Conservation (phyloP, 2,888 invertebrate genomes). For the Cheilosia impressa region DNA sequence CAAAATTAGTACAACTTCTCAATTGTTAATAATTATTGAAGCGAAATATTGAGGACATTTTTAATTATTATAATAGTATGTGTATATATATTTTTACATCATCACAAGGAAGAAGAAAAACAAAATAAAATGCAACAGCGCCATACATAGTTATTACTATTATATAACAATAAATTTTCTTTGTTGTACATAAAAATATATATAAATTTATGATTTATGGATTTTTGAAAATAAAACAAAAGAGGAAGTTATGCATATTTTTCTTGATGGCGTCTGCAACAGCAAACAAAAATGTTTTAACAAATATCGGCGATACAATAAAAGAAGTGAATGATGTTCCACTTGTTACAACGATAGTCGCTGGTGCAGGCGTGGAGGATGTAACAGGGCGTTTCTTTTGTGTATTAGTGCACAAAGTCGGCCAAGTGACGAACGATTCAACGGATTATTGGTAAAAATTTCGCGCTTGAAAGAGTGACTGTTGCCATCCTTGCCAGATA, state of each 20-base stretch:
- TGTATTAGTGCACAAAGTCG: no score
- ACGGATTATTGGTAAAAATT: no score
- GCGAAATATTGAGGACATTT: conserved; percentile 25
- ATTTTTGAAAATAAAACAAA: conserved; percentile 38
- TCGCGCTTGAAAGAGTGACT: no score
- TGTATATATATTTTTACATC: conserved; percentile 66
- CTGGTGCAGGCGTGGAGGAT: no score
- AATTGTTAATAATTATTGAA: conserved; percentile 53
- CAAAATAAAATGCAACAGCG: conserved; percentile 43
- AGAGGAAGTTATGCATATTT: not conserved
- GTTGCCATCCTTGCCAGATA: no score
- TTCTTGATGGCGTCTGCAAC: conserved; percentile 8
- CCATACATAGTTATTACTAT: conserved; percentile 51
- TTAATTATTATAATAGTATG: conserved; percentile 43
- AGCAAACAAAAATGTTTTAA: not conserved
- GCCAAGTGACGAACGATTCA: no score
- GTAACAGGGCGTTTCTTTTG: no score
- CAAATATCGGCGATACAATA: no score
- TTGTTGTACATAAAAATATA: conserved; percentile 72
- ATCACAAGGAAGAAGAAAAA: conserved; percentile 27
- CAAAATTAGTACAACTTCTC: conserved; percentile 71
- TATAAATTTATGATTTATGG: conserved; percentile 50
- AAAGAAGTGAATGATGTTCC: no score
- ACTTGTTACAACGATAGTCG: no score
- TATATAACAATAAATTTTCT: conserved; percentile 47